Percentiles rank a stretch among this genome's conserved stretches.
Conservation (phyloP, 2,797 vertebrate genomes). For the Steatocranus sp. region DNA sequence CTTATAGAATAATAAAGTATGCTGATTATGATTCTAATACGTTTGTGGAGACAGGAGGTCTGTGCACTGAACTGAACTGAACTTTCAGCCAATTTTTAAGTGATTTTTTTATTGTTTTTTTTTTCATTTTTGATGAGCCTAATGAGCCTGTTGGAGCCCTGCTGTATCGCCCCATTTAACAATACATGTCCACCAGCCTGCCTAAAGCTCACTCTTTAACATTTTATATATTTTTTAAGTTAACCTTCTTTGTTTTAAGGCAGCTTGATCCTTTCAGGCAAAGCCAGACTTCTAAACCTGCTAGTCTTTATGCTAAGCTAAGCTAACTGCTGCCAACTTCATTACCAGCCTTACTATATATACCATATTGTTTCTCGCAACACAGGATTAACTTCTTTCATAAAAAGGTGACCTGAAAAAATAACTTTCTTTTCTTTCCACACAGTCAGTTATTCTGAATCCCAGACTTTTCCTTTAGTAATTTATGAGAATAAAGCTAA, state of each 20-base stretch:
- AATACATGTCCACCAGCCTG: not conserved
- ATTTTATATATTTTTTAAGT: not conserved
- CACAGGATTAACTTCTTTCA: not conserved
- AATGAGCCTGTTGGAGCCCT: not conserved
- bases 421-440: not conserved
- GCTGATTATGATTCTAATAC: not conserved
- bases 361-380: not conserved
- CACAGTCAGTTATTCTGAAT: not conserved
- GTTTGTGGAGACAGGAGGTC: not conserved
- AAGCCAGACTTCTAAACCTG: not conserved
- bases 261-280: not conserved
- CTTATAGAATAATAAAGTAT: not conserved
- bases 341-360: not conserved
- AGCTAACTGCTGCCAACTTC: not conserved
- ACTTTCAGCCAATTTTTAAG: not conserved
- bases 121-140: not conserved
- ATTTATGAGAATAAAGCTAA: not conserved
- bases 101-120: not conserved
- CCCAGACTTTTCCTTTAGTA: not conserved
- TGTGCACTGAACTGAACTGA: fast-evolving
- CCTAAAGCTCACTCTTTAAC: not conserved
- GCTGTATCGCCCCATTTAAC: not conserved
- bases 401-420: not conserved
- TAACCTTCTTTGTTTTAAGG: not conserved
- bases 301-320: not conserved